Evolutionary conservation across 2,888 invertebrate genomes (phyloP), one percentile per base, ranked within the genome.

Genomic region (Stratiomys singularior): DNA sequence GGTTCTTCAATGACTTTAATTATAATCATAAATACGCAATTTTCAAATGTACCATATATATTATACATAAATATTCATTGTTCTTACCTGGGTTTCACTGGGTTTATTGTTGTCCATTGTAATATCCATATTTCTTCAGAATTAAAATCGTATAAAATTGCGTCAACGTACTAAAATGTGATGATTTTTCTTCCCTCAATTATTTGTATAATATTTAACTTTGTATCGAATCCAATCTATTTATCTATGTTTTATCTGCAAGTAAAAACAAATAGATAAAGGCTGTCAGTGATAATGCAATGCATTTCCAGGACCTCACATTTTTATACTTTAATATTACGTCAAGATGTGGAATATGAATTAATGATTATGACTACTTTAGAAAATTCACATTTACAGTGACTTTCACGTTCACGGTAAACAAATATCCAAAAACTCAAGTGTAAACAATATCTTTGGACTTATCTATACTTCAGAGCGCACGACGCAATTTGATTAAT

Each of bases 101-200:
- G 78, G 78, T 74, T 81, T 80, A 78, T 78, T 81, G 80, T 81
- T 80, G 80, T 80, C 80, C 79, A 80, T 79, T 80, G 80, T 80
- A 63, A 46, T 30, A 64, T 76, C 76, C 76, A 76, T 76, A 21
- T 44, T 64, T 44, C 1, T 44, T 23, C 37, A 64, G 23, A 28
- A 21, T 30, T 64, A 21, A 4, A 56, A 72, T 44, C 66, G 23
- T 44, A 37, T 28, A 37, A 18, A 44, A 30, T 66, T 66, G 66
- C 66, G 66, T 66, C 66, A 37, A 66, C 66, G 5, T 66, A 44
- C 44, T 30, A 30, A 28, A 63, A 63, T 63, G 11, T 27, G 27
- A 63, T 28, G 63, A 60, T 25, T 1, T 13, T 69, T 46, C 47
- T 69, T 47, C 9, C 21, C 25, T 69, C 28, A 3, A 11, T 46